phyloP scores from a whole-genome alignment of 2,113 vertebrate genomes.

The Archocentrus centrarchus region DNA sequence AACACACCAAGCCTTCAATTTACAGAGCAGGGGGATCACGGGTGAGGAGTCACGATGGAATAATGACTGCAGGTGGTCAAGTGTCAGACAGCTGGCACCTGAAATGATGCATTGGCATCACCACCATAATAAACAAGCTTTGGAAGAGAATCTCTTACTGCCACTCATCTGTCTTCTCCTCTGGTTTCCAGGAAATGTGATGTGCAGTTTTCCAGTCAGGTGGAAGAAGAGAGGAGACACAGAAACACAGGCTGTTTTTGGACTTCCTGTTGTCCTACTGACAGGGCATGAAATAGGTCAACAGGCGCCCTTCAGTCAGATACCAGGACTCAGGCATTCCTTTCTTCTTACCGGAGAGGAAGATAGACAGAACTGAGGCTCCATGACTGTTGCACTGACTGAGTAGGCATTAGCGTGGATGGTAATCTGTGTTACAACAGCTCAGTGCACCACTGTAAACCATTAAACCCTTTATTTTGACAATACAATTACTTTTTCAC shows the following conservation, averaged over 20 bases:
- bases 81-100: slow-evolving; percentile 51
- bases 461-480: not conserved
- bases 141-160: slow-evolving; percentile 29
- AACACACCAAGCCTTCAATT: slow-evolving; percentile 51
- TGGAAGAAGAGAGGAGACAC: slow-evolving; percentile 52
- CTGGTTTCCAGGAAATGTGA: slow-evolving; percentile 62
- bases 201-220: slow-evolving; percentile 64
- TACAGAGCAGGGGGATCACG: slow-evolving; percentile 30
- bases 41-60: slow-evolving; percentile 51
- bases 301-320: slow-evolving; percentile 54
- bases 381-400: slow-evolving; percentile 61
- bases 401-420: slow-evolving; percentile 32
- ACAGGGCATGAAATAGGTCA: slow-evolving; percentile 47
- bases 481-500: not conserved
- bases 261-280: slow-evolving; percentile 74
- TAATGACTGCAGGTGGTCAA: slow-evolving; percentile 55
- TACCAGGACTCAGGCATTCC: slow-evolving; percentile 58
- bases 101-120: slow-evolving; percentile 37
- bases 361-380: slow-evolving; percentile 54
- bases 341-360: slow-evolving; percentile 63
- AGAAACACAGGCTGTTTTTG: slow-evolving; percentile 43
- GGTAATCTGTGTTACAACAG: slow-evolving; percentile 10
- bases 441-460: not conserved
- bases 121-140: slow-evolving; percentile 32
- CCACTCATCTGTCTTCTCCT: slow-evolving; percentile 19